These are phyloP conservation scores for Chalcosyrphus nemorum DNA, from an alignment of 2,888 invertebrate genomes.

Conservation along the genomic window DNA sequence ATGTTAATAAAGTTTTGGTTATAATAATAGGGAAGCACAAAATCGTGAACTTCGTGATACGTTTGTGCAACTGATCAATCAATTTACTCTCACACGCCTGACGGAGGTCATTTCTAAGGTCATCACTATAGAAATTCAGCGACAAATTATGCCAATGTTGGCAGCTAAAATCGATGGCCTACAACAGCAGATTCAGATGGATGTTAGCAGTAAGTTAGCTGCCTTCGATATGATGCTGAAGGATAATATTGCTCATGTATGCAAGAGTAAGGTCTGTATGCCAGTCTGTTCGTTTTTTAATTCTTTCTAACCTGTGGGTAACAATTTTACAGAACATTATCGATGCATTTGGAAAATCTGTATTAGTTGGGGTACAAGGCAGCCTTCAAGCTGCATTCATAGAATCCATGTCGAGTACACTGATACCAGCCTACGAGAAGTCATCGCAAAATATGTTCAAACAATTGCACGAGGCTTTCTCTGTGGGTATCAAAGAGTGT, in stretches of 20 bases:
- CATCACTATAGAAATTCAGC: conserved; percentile 84
- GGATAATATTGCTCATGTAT: conserved; percentile 90
- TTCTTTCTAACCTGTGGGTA: neutral
- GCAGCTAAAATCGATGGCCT: conserved; percentile 88
- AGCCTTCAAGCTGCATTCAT: conserved; percentile 90
- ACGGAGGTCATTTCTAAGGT: conserved; percentile 84
- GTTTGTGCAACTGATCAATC: conserved; percentile 83
- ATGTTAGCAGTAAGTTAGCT: conserved; percentile 88
- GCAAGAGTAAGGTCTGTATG: conserved; percentile 88
- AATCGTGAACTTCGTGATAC: conserved; percentile 83
- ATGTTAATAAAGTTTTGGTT: neutral
- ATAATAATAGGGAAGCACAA: conserved; percentile 80
- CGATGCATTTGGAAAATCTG: conserved; percentile 88
- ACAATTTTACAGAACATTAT: conserved; percentile 85
- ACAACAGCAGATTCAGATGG: conserved; percentile 88
- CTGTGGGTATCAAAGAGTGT: conserved; percentile 95
- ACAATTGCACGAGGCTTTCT: conserved; percentile 94
- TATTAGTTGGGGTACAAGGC: conserved; percentile 87
- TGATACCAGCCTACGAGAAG: conserved; percentile 94
- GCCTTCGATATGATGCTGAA: conserved; percentile 89
- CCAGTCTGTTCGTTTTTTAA: too few relatives aligned
- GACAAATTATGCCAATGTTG: conserved; percentile 84
- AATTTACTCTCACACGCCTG: conserved; percentile 83
- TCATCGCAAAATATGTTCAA: conserved; percentile 93
- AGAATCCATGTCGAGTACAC: conserved; percentile 88